These are phyloP conservation scores for Sminthurinus aureus DNA, from an alignment of 2,888 invertebrate species.

Conservation along the genomic window DNA sequence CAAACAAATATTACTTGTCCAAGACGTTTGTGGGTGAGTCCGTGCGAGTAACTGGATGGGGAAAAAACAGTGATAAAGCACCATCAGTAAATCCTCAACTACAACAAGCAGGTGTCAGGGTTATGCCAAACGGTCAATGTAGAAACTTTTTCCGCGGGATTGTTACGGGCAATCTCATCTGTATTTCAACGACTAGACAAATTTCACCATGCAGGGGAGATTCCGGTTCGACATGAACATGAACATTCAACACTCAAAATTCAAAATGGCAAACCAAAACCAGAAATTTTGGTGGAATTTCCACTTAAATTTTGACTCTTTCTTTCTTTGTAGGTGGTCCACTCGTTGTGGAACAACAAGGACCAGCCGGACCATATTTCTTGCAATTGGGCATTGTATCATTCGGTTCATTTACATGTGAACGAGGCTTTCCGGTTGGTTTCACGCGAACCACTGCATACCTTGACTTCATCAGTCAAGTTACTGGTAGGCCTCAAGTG, in stretches of 20 bases:
- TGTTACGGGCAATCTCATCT: slow-evolving; percentile 58
- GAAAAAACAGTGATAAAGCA: slow-evolving; percentile 53
- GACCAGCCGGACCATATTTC: slow-evolving; percentile 50
- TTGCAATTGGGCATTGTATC: slow-evolving; percentile 59
- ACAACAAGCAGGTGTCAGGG: slow-evolving; percentile 46
- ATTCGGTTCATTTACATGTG: slow-evolving; percentile 58
- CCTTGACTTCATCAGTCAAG: slow-evolving; percentile 54
- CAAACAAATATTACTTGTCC: slow-evolving; percentile 50
- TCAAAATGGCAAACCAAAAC: no score
- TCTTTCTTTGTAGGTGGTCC: slow-evolving; percentile 51
- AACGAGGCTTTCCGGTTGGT: slow-evolving; percentile 57
- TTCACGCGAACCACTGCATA: slow-evolving; percentile 58
- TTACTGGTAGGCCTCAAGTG: slow-evolving; percentile 43
- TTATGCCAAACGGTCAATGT: slow-evolving; percentile 55
- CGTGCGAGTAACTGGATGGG: slow-evolving; percentile 58
- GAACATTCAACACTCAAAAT: not conserved
- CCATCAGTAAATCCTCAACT: slow-evolving; percentile 50
- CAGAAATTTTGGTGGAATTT: not conserved
- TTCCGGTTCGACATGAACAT: no score
- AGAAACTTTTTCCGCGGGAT: slow-evolving; percentile 54
- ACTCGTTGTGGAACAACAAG: slow-evolving; percentile 51
- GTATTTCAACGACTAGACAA: slow-evolving; percentile 51
- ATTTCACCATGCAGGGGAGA: slow-evolving; percentile 58
- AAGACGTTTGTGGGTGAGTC: slow-evolving; percentile 50
- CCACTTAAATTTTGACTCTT: not conserved